phyloP scores from a whole-genome alignment of 30 jellyfish, hydroid and myxozoan species.

The Hydra vulgaris region DNA sequence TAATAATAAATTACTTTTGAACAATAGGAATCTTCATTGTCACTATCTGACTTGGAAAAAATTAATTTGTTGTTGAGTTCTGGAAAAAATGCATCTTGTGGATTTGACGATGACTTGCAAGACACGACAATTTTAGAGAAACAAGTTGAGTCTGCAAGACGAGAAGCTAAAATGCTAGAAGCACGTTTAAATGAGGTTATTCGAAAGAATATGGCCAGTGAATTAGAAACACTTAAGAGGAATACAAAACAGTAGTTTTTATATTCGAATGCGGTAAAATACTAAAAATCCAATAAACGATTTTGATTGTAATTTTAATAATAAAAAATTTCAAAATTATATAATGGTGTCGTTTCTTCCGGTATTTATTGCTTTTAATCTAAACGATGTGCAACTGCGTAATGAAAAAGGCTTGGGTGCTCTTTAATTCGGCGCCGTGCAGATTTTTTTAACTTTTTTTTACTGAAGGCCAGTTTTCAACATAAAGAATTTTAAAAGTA shows the following conservation, averaged over 20 bases:
- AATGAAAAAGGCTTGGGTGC: too few species aligned
- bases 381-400: too few species aligned
- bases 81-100: slow-evolving; percentile 40
- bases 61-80: slow-evolving; percentile 65
- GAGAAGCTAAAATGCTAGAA: slow-evolving; percentile 87
- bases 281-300: background rate
- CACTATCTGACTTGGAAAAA: slow-evolving; percentile 87
- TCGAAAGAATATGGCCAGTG: slow-evolving; percentile 91
- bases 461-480: too few species aligned
- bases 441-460: too few species aligned
- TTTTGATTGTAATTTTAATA: background rate
- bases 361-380: too few species aligned
- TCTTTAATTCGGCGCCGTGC: too few species aligned
- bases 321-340: background rate
- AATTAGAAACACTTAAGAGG: slow-evolving; percentile 47
- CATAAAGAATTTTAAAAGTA: too few species aligned
- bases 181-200: slow-evolving; percentile 91
- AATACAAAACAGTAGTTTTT: slow-evolving; percentile 6
- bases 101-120: slow-evolving; percentile 50
- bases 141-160: slow-evolving; percentile 90
- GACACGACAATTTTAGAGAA: slow-evolving; percentile 82
- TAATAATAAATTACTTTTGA: background rate
- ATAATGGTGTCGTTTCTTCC: background rate
- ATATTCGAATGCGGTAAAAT: background rate
- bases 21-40: slow-evolving; percentile 48